Evolutionary conservation across 2,888 invertebrate species (phyloP).

Genomic region (Ophonus ardosiacus): DNA sequence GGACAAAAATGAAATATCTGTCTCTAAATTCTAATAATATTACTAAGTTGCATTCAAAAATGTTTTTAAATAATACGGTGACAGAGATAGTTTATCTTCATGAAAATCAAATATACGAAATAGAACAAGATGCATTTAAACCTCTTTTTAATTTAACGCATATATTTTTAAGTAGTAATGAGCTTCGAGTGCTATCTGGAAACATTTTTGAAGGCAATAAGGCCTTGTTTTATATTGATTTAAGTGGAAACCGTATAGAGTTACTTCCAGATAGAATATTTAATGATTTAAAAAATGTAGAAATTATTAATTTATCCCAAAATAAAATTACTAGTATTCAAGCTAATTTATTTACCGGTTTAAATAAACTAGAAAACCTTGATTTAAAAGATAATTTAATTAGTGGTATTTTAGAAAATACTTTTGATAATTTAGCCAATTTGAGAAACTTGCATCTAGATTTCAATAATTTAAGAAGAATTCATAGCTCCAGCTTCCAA

Average conservation of each 20-base stretch:
- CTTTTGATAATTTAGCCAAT: slow-evolving; percentile 48
- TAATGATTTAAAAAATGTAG: slow-evolving; percentile 50
- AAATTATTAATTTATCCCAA: slow-evolving; percentile 41
- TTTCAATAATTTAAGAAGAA: slow-evolving; percentile 35
- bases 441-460: slow-evolving; percentile 43
- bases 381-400: slow-evolving; percentile 49
- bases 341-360: slow-evolving; percentile 49
- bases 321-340: slow-evolving; percentile 46
- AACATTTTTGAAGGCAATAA: slow-evolving; percentile 38
- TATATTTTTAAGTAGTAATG: slow-evolving; percentile 47
- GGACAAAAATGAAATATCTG: slow-evolving; percentile 14
- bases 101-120: slow-evolving; percentile 42
- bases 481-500: slow-evolving; percentile 46
- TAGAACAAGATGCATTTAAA: slow-evolving; percentile 22
- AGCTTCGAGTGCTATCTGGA: slow-evolving; percentile 39
- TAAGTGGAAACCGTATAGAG: slow-evolving; percentile 48
- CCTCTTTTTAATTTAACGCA: slow-evolving; percentile 18
- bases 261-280: slow-evolving; percentile 46
- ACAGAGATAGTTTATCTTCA: neutral
- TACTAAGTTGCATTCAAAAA: slow-evolving; percentile 33
- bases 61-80: slow-evolving; percentile 18
- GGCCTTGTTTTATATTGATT: slow-evolving; percentile 40
- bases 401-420: slow-evolving; percentile 16
- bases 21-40: slow-evolving; percentile 35
- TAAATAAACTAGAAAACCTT: slow-evolving; percentile 27